These are phyloP conservation scores for Falco berigora DNA, from an alignment of 2,797 vertebrate species.

Conservation along the genomic window DNA sequence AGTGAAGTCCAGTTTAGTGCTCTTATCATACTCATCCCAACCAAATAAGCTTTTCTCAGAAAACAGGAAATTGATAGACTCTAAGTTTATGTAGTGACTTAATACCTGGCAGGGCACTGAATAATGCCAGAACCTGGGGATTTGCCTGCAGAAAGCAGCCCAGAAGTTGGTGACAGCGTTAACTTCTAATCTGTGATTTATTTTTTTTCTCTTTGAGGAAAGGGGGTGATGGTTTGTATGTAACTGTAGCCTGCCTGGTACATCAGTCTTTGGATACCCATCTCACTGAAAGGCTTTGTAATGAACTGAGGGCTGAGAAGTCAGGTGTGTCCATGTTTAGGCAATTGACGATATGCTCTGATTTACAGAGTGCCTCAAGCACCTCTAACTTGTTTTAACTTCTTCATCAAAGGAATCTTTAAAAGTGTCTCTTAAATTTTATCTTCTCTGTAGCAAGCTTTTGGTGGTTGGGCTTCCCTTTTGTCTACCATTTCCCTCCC, in stretches of 20 bases:
- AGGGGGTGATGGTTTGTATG: fast-evolving
- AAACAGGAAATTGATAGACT: neutral
- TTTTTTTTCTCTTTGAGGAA: neutral
- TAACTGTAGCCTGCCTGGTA: neutral
- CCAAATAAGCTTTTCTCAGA: neutral
- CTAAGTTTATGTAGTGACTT: neutral
- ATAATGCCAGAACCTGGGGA: neutral
- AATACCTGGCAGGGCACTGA: neutral
- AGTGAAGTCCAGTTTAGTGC: neutral
- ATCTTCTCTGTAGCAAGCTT: neutral
- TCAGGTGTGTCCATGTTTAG: neutral
- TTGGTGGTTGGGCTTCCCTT: neutral
- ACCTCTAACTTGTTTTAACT: neutral
- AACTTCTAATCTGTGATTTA: neutral
- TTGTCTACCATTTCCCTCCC: neutral
- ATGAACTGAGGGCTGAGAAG: neutral
- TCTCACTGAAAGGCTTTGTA: neutral
- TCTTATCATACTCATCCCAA: neutral
- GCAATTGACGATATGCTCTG: neutral
- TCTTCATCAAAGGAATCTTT: neutral
- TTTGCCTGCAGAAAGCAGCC: neutral
- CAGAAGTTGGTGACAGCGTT: neutral
- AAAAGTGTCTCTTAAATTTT: neutral
- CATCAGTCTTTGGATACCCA: fast-evolving
- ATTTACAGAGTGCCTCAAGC: neutral